Percentiles rank a stretch among this genome's conserved stretches.
phyloP scores from a whole-genome alignment of 2,888 invertebrate genomes.

The Oscheius sp. region DNA sequence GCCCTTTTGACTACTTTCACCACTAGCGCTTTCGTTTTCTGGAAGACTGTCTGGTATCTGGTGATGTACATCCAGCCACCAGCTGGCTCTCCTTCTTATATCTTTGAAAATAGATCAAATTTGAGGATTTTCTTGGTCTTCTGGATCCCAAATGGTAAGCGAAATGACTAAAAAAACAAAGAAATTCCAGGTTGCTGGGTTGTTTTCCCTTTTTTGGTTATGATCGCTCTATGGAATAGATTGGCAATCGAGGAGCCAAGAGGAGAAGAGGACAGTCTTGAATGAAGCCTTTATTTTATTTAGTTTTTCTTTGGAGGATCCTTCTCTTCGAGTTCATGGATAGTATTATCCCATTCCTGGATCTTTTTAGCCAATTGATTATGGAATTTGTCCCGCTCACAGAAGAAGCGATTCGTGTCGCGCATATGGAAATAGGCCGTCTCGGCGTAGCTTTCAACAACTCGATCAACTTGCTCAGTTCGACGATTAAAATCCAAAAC shows the following conservation, averaged over 20 bases:
- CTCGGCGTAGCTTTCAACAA: background rate
- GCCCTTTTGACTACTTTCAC: conserved; percentile 61
- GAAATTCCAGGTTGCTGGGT: conserved; percentile 48
- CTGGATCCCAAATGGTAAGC: conserved; percentile 45
- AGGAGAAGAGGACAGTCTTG: no score
- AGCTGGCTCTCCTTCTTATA: conserved; percentile 41
- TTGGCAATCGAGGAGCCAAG: conserved; percentile 38
- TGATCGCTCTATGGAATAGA: conserved; percentile 58
- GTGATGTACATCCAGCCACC: conserved; percentile 58
- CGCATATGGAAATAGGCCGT: conserved; percentile 10
- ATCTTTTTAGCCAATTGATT: background rate
- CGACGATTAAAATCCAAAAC: conserved; percentile 13
- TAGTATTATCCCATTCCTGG: background rate
- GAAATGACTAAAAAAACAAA: background rate
- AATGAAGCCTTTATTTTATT: no score
- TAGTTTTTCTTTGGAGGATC: background rate
- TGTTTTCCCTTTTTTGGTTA: conserved; percentile 55
- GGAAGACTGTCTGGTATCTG: conserved; percentile 66
- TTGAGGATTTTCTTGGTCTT: conserved; percentile 42
- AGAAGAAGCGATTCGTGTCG: background rate
- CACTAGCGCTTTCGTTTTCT: conserved; percentile 61
- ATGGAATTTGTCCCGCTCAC: background rate
- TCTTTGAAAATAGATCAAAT: conserved; percentile 36
- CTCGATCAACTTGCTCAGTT: conserved; percentile 3
- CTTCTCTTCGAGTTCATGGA: background rate